Base-by-base conservation (phyloP, 2,888 invertebrate genomes). In the Melinopterus prodromus region DNA sequence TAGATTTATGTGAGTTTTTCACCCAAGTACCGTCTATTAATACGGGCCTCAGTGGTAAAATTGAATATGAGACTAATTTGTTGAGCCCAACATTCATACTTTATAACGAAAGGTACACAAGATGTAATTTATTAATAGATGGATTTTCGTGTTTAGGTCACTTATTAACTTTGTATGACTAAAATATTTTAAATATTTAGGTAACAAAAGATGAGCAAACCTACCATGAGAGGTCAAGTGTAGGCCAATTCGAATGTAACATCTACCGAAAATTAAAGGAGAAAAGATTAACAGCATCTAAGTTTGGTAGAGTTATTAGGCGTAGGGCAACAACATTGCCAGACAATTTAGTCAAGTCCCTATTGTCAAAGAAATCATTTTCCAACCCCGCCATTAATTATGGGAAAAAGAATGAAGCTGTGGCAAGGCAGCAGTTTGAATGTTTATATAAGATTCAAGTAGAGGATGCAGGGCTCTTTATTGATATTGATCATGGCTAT, bases 201-300 rank as follows among this genome's bases (percentile, higher is more conserved):
- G 38, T 38, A 38, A 38, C 38, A 6, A 38, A 9, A 6, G 9
- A 38, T 6, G 38, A 38, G 38, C 38, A 38, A 38, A n/a, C n/a
- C n/a, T n/a, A n/a, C n/a, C n/a, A n/a, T 38, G 38, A 38, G 9
- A 38, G 38, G 6, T 38, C 76, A 1, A 37, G n/a, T n/a, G n/a
- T 15, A 37, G 80, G 77, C 5, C 79, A 81, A 79, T 79, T 77
- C 38, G 74, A 70, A 12, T 79, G 79, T 70, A 4, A 14, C 14
- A 14, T 53, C 6, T 81, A 71, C 38, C 26, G 72, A 74, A 69
- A 70, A 9, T 76, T 78, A 37, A 79, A 71, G 37, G 71, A 69
- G 37, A 69, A 78, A n/a, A 81, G 80, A 53, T 38, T 81, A 26
- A 80, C 80, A n/a, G 78, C 81, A 35, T 80, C 80, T 7, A 70